These are phyloP conservation scores for Syrphus vitripennis DNA, from an alignment of 2,888 invertebrate species.

Conservation along the genomic window DNA sequence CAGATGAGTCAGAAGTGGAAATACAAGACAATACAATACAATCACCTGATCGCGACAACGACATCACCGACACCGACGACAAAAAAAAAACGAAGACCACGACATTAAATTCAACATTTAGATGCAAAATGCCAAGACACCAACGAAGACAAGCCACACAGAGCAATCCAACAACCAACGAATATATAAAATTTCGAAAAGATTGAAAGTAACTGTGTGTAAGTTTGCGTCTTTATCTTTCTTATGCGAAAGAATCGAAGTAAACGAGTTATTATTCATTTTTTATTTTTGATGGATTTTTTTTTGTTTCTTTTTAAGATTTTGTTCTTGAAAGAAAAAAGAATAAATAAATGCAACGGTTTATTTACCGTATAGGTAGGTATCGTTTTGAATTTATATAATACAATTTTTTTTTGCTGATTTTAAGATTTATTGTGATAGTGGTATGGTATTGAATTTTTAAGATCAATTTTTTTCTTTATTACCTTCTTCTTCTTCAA, in stretches of 20 bases:
- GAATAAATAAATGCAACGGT: conserved; percentile 9
- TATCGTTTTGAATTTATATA: conserved; percentile 2
- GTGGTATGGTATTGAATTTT: not conserved
- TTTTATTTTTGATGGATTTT: not conserved
- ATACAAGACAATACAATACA: conserved; percentile 23
- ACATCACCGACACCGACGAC: not conserved
- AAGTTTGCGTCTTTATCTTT: not conserved
- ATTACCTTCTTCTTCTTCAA: not conserved
- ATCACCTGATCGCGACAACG: conserved; percentile 51
- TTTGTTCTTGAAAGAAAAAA: conserved; percentile 36
- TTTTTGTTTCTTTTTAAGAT: not conserved
- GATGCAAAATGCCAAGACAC: conserved; percentile 57
- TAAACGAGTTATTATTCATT: conserved; percentile 30
- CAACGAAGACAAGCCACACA: conserved; percentile 7
- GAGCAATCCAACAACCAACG: not conserved
- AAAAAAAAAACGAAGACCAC: not conserved
- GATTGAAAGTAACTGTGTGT: conserved; percentile 35
- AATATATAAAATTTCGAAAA: not conserved
- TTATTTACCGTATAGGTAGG: conserved; percentile 52
- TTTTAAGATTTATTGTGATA: not conserved
- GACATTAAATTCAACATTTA: conserved; percentile 45
- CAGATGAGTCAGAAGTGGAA: conserved; percentile 44
- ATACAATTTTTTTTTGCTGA: not conserved
- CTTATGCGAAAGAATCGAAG: conserved; percentile 8
- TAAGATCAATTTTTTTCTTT: not conserved